phyloP scores from a whole-genome alignment of 1,140 invertebrate genomes.

The Bilobella aurantiaca region DNA sequence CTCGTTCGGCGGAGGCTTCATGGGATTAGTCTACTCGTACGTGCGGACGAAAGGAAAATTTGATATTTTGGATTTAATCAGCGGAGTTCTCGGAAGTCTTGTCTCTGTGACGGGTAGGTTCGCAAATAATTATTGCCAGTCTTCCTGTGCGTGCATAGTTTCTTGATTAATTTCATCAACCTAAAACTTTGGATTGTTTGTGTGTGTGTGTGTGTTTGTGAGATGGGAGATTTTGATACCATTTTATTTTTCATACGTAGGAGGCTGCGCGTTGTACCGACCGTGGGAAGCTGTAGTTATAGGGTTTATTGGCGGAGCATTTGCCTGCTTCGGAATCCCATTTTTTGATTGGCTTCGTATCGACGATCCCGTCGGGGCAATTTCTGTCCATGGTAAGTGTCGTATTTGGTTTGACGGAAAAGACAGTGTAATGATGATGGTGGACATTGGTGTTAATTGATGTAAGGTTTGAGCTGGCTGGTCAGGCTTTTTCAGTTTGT shows the following conservation, averaged over 20 bases:
- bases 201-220: too few species aligned
- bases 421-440: neutral
- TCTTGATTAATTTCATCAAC: too few species aligned
- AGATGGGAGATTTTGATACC: too few species aligned
- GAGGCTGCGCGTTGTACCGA: slow-evolving; percentile 45
- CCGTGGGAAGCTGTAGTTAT: slow-evolving; percentile 47
- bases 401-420: too few species aligned
- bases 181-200: too few species aligned
- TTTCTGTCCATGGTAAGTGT: slow-evolving; percentile 46
- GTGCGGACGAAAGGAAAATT: slow-evolving; percentile 41
- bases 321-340: slow-evolving; percentile 40
- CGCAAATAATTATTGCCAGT: too few species aligned
- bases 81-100: slow-evolving; percentile 45
- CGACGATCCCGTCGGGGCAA: slow-evolving; percentile 48
- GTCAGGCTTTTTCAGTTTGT: too few species aligned
- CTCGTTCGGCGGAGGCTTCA: slow-evolving; percentile 45
- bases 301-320: slow-evolving; percentile 42
- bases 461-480: too few species aligned
- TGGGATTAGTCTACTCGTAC: slow-evolving; percentile 41
- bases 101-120: slow-evolving; percentile 48
- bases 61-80: slow-evolving; percentile 44
- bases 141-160: too few species aligned
- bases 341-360: slow-evolving; percentile 43
- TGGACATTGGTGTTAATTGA: too few species aligned
- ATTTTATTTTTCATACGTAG: too few species aligned